Conservation (phyloP, 2,888 invertebrate species). For the Cataglyphis livida region DNA sequence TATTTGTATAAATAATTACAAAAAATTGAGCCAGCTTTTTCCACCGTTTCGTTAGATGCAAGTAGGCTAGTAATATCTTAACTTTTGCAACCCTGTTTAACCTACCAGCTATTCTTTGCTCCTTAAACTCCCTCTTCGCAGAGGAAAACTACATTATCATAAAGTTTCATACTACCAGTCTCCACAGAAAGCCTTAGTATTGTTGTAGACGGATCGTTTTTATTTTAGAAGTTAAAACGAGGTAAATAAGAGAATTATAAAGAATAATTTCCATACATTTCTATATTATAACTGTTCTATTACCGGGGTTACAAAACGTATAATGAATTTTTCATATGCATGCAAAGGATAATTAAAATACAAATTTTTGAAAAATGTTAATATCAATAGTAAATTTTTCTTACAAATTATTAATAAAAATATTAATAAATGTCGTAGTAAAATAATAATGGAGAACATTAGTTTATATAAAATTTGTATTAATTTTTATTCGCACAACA, state of each 20-base stretch:
- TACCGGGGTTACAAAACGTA: neutral
- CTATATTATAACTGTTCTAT: neutral
- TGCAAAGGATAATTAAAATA: neutral
- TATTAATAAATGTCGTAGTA: neutral
- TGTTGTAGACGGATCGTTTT: conserved; percentile 59
- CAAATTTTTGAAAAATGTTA: neutral
- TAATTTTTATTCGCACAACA: too few species aligned
- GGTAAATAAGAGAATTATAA: neutral
- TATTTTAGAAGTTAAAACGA: conserved; percentile 42
- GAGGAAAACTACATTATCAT: conserved; percentile 70
- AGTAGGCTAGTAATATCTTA: conserved; percentile 68
- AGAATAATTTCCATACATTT: neutral
- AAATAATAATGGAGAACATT: neutral
- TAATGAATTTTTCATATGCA: neutral
- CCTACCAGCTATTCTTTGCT: conserved; percentile 39
- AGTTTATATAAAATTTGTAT: too few species aligned
- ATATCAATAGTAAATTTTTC: neutral
- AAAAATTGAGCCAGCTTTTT: neutral
- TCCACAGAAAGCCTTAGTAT: conserved; percentile 47
- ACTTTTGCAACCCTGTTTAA: conserved; percentile 60
- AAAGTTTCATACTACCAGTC: conserved; percentile 68
- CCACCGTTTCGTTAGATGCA: conserved; percentile 1
- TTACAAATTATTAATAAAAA: neutral
- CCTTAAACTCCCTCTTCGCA: conserved; percentile 67
- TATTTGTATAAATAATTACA: neutral